Conservation (phyloP, 2,888 invertebrate species). For the Philopedon plagiatum region DNA sequence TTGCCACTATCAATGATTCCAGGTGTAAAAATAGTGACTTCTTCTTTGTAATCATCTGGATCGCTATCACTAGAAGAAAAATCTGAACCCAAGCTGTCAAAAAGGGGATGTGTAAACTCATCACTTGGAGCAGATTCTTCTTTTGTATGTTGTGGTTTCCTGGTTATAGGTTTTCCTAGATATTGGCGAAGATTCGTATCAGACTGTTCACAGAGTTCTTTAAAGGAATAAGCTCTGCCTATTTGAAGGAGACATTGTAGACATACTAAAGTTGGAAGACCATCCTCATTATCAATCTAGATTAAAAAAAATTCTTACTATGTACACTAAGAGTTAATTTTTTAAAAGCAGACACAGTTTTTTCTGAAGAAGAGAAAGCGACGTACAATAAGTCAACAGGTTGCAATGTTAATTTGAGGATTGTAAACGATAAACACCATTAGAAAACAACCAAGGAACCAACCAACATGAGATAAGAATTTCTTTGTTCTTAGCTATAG, state of each 20-base stretch:
- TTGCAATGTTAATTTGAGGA: too few species aligned
- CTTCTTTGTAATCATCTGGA: constrained; percentile 64
- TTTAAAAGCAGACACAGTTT: too few species aligned
- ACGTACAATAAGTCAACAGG: too few species aligned
- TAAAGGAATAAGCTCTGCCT: constrained; percentile 69
- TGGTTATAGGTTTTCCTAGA: constrained; percentile 65
- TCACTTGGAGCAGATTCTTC: constrained; percentile 12
- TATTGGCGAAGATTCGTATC: constrained; percentile 67
- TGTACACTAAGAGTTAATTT: not conserved
- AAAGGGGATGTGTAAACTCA: constrained; percentile 28
- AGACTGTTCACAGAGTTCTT: constrained; percentile 69
- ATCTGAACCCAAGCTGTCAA: constrained; percentile 32
- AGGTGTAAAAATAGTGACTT: constrained; percentile 56
- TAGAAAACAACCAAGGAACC: too few species aligned
- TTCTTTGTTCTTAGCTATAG: too few species aligned
- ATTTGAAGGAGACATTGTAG: constrained; percentile 70
- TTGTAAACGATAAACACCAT: too few species aligned
- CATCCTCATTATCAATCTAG: constrained; percentile 68
- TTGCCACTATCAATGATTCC: constrained; percentile 44
- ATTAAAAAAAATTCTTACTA: not conserved
- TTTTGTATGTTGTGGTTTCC: constrained; percentile 36
- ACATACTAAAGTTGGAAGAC: constrained; percentile 69
- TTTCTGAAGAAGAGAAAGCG: too few species aligned
- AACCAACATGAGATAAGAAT: too few species aligned
- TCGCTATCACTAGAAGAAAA: constrained; percentile 49